A percentile compares a stretch with the other conserved stretches of the same genome.
These are phyloP conservation scores for Micromys minutus DNA, from an alignment of 2,113 vertebrate genomes.

Conservation along the genomic window DNA sequence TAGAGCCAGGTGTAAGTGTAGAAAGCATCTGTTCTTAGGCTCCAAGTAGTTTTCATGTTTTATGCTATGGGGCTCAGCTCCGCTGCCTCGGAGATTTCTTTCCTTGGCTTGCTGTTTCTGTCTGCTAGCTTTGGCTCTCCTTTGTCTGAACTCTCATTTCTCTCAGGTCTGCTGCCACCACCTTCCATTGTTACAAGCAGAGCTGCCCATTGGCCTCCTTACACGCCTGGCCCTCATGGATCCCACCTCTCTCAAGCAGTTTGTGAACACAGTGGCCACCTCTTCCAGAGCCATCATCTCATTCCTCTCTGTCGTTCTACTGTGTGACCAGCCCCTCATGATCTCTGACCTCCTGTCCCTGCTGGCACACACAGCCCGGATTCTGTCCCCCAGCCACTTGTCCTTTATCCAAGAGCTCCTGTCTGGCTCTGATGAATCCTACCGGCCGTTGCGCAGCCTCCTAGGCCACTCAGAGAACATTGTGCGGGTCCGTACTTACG, in stretches of 20 bases:
- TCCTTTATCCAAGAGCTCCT: conserved; percentile 83
- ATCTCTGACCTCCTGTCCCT: conserved; percentile 90
- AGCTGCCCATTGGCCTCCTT: conserved; percentile 92
- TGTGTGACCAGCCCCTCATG: conserved; percentile 83
- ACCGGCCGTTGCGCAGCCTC: conserved; percentile 74
- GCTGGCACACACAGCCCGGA: conserved; percentile 85
- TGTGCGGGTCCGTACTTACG: conserved; percentile 89
- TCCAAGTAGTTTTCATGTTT: background rate
- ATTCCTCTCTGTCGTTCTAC: conserved; percentile 80
- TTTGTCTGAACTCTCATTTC: background rate
- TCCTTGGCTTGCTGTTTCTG: fast-evolving
- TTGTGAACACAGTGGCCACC: conserved; percentile 79
- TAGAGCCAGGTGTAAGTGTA: background rate
- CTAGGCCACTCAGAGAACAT: conserved; percentile 85
- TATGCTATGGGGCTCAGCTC: background rate
- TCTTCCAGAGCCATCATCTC: conserved; percentile 65
- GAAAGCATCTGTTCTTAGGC: background rate
- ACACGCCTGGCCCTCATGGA: conserved; percentile 89
- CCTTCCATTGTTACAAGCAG: conserved; percentile 82
- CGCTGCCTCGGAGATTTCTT: fast-evolving
- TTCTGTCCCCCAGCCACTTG: conserved; percentile 73
- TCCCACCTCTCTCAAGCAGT: conserved; percentile 79
- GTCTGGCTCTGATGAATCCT: conserved; percentile 68
- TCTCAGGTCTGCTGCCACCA: conserved; percentile 88
- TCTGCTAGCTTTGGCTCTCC: background rate